Percentiles rank a stretch among this genome's conserved stretches.
Evolutionary conservation across 1,140 invertebrate species (phyloP).

Genomic region (Papilio dardanus): DNA sequence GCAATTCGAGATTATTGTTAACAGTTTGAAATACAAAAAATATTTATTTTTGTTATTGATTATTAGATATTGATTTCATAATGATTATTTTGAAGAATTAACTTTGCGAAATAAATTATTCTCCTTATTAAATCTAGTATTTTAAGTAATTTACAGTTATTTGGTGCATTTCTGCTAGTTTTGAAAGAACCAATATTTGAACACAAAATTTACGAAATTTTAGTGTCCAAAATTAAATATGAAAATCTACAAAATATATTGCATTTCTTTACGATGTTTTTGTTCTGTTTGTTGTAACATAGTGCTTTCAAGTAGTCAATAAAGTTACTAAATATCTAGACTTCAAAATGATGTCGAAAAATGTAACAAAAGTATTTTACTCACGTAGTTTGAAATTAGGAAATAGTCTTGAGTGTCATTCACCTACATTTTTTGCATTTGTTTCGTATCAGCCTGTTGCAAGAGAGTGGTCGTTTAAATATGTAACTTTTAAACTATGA

Average conservation of each 20-base stretch:
- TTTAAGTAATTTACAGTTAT: too few species aligned
- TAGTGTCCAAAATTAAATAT: slow-evolving; percentile 11
- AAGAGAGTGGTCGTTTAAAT: too few species aligned
- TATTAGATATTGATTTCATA: too few species aligned
- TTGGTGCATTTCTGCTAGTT: too few species aligned
- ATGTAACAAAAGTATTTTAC: neutral
- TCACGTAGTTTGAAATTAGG: neutral
- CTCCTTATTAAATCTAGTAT: too few species aligned
- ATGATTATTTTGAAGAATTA: too few species aligned
- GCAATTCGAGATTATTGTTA: too few species aligned
- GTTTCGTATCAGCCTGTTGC: neutral
- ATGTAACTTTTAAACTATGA: slow-evolving; percentile 19
- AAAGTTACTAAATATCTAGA: slow-evolving; percentile 18
- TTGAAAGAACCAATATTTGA: too few species aligned
- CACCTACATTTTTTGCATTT: neutral
- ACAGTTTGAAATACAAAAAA: too few species aligned
- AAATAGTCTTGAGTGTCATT: neutral
- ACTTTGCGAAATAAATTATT: too few species aligned
- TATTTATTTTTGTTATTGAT: too few species aligned
- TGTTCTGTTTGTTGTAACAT: neutral
- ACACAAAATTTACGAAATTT: slow-evolving; percentile 9
- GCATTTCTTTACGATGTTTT: neutral
- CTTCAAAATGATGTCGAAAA: slow-evolving; percentile 5
- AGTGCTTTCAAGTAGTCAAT: neutral
- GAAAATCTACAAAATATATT: neutral